Base-by-base conservation (phyloP, 2,113 vertebrate genomes). In the Atlantisia rogersi region DNA sequence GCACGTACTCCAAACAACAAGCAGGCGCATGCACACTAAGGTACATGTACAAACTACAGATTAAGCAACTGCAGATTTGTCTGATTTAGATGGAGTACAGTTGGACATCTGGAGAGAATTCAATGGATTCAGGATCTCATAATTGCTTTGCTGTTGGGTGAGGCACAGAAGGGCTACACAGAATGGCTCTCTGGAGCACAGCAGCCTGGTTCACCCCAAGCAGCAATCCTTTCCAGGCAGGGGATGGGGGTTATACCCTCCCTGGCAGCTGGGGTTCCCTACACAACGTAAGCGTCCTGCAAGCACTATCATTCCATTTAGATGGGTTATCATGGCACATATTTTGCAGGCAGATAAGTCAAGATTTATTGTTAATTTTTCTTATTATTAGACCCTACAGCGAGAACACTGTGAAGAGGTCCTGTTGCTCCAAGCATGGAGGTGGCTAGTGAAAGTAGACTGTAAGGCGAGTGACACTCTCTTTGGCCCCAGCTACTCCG, bases 181-280 rank as follows among this genome's bases (percentile, higher is more conserved):
- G 53, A 77, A 8, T 32, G 29, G 29, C 6, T 71, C 19, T n/a
- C 31, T 39, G 39, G 29, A 9, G 9, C 24, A 32, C 22, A 73
- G 44, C 31, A 77, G 63, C 9, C 6, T 0, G 12, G 24, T 86
- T 17, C 55, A 86, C 14, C 53, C 26, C 4, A 1, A 26, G 39
- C 69, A 90, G 35, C n/a, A 55, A 10, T 77, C 44, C 56, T 78
- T 29, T 9, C n/a, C 35, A 32, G 44, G 40, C 3, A 13, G 25
- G 25, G 39, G 29, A 12, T 5, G 15, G 63, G 46, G 37, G 32
- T 60, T 24, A 2, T 46, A 16, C 15, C 26, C 69, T 39, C 25
- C 5, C n/a, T 80, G 62, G 29, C 15, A 6, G 2, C 0, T 31
- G 42, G 18, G 24, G 29, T 4, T 1, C 31, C 42, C 24, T 32